Evolutionary conservation across 2,113 vertebrate species (phyloP), one percentile per base, ranked within the genome.

Genomic region (Epinephelus lanceolatus): DNA sequence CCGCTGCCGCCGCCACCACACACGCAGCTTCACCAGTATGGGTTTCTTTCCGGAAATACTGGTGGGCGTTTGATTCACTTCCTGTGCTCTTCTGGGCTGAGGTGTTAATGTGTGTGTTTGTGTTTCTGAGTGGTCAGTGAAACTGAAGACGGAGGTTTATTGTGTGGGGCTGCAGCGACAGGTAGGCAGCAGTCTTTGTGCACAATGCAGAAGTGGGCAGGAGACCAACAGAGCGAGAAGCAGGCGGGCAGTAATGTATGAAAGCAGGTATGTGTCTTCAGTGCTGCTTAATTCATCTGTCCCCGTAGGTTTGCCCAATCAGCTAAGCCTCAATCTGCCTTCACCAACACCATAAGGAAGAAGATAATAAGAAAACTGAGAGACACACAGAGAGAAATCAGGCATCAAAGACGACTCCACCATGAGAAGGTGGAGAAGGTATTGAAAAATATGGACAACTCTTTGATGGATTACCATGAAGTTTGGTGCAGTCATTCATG

Each of bases 241-340:
- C 40, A 63, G 51, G 65, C 59, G 55, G 45, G 27, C 63, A 17
- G 57, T 65, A 62, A n/a, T 62, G 67, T 7, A 56, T 55, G 30
- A 62, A 10, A 59, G 69, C 71, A 78, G 11, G 83, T 87, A 65
- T 62, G 62, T 68, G 30, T 13, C 73, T 78, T 72, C 40, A 80
- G 40, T 52, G 84, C 27, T 27, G 77, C 42, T 88, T 69, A 67
- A 76, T 75, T 81, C 69, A 78, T 55, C 30, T 25, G 71, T 81
- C 70, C 78, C 83, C 33, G 59, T 19, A 66, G 84, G 76, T 86
- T 81, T 76, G 23, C 10, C 68, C 55, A 57, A 79, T 85, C 84
- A 84, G 76, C 71, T 75, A 72, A 87, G 66, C 57, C 71, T 78
- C 78, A 79, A 73, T 86, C 88, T 71, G 71, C 66, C 66, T 84